phyloP scores from a whole-genome alignment of 2,888 invertebrate species.

The Neoitamus cyanurus region DNA sequence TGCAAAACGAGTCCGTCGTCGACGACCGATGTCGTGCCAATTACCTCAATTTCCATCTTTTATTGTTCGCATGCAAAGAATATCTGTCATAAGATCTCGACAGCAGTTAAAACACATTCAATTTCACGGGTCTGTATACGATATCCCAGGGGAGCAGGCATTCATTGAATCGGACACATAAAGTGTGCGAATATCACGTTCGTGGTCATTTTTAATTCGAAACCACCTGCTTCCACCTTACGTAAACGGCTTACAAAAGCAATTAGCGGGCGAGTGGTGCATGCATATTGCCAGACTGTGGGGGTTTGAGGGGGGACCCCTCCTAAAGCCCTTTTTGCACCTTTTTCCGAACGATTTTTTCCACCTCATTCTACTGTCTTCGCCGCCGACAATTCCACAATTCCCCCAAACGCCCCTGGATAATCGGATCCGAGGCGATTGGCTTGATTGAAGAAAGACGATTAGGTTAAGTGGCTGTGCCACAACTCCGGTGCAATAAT shows the following conservation, averaged over 20 bases:
- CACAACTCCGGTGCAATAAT: neutral
- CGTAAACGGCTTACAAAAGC: neutral
- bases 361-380: neutral
- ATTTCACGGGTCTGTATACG: neutral
- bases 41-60: neutral
- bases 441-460: slow-evolving; percentile 16
- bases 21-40: neutral
- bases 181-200: slow-evolving; percentile 11
- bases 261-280: slow-evolving; percentile 12
- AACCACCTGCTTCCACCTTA: slow-evolving; percentile 1
- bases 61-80: neutral
- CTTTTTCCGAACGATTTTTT: neutral
- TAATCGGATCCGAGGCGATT: slow-evolving; percentile 19
- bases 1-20: neutral
- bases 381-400: neutral
- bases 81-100: neutral
- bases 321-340: neutral
- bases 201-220: slow-evolving; percentile 20
- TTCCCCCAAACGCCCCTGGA: neutral
- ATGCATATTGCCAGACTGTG: neutral
- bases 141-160: neutral
- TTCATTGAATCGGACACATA: neutral
- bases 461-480: slow-evolving; percentile 29
- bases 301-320: neutral
- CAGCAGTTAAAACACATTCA: neutral